A percentile compares a stretch with the other conserved stretches of the same genome.
Conservation (phyloP, 1,140 invertebrate genomes). For the Tetramorium simillimum region DNA sequence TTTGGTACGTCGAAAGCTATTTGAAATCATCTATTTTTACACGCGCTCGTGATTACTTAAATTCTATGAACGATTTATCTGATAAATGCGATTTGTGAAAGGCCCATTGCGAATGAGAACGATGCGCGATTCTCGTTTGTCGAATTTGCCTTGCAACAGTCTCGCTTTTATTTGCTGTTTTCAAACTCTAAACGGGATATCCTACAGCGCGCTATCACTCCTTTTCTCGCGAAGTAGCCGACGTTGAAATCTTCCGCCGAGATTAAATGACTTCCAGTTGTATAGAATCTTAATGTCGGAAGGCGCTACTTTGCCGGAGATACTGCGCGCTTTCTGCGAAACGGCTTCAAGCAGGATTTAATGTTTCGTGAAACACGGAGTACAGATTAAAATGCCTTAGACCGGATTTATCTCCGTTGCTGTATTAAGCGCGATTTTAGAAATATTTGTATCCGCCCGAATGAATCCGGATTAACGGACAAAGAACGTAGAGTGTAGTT, state of each 20-base stretch:
- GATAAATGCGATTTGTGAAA: background rate
- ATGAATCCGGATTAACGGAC: conserved; percentile 23
- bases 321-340: conserved; percentile 51
- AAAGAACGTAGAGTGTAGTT: conserved; percentile 8
- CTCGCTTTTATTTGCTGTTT: conserved; percentile 47
- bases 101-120: background rate
- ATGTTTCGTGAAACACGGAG: conserved; percentile 59
- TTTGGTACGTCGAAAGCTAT: background rate
- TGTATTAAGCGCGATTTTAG: conserved; percentile 53
- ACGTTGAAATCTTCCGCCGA: conserved; percentile 53
- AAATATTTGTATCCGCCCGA: conserved; percentile 52
- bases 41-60: background rate
- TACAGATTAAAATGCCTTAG: conserved; percentile 60
- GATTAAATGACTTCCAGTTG: conserved; percentile 62
- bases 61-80: background rate
- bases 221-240: conserved; percentile 40
- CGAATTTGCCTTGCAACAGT: conserved; percentile 51
- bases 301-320: conserved; percentile 53
- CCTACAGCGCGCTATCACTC: conserved; percentile 25
- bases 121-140: conserved; percentile 18
- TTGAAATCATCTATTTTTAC: background rate
- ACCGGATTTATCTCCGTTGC: conserved; percentile 45
- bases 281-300: conserved; percentile 61
- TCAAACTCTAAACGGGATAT: conserved; percentile 51
- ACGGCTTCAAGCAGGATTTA: conserved; percentile 55